Base-by-base conservation (phyloP, 2,113 vertebrate species). In the Pygoscelis antarcticus region DNA sequence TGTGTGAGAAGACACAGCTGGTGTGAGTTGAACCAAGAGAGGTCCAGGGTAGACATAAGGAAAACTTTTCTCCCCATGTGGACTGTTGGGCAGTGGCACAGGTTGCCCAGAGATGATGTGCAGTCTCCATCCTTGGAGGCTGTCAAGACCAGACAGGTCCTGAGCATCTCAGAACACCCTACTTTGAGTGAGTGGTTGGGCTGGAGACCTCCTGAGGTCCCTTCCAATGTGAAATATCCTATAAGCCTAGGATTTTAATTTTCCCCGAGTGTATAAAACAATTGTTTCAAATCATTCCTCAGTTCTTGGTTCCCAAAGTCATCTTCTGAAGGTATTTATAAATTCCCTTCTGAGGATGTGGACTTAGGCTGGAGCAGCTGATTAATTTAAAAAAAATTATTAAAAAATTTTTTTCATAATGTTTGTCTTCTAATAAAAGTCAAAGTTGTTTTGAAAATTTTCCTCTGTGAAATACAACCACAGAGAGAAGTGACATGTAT, bases 361-460 rank as follows among this genome's bases (percentile, higher is more conserved):
- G 55, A 1, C 51, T 74, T 40, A 14, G 47, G 13, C 52, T 87
- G 86, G 74, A 85, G 61, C 83, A 90, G 91, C 79, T 86, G 89
- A 94, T 80, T 80, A 29, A 42, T 60, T 61, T 14, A 22, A 22
- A 51, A 57, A n/a, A 23, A 17, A 40, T n/a, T 7, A n/a, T 26
- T 5, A 7, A n/a, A 54, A 78, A 29, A 29, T 14, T 22, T 16
- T 19, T 27, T 55, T 65, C 38, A 10, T 65, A 87, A 89, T 7
- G 1, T 62, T 69, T 61, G 30, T 94, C 25, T n/a, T 84, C 49
- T 46, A 82, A 26, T 84, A 89, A 96, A 94, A 95, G 87, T 89
- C 87, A 78, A 11, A 70, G 77, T 49, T 94, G 92, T 74, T 96
- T 82, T 78, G 77, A 82, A 93, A 52, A 7, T 21, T 68, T 89